phyloP scores from a whole-genome alignment of 2,888 invertebrate species.

The Xanthorhoe spadicearia region DNA sequence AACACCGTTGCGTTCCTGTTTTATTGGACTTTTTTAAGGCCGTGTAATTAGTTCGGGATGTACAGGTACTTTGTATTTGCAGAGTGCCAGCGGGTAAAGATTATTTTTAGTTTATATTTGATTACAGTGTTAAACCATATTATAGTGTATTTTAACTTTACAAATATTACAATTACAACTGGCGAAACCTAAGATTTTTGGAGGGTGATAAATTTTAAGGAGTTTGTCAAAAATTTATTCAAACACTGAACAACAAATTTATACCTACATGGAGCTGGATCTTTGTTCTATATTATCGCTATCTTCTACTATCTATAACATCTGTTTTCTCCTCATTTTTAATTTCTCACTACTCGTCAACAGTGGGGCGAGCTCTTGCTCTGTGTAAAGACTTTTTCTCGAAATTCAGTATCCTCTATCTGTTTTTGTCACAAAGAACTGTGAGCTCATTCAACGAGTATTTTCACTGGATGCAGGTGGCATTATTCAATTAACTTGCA shows the following conservation, averaged over 20 bases:
- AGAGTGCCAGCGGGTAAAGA: slow-evolving; percentile 2
- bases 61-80: slow-evolving; percentile 13
- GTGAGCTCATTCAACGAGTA: neutral
- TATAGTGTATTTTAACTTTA: too few species aligned
- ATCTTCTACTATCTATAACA: too few species aligned
- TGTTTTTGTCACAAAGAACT: slow-evolving; percentile 5
- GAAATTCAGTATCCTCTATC: slow-evolving; percentile 12
- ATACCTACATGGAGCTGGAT: too few species aligned
- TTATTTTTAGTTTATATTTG: too few species aligned
- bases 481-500: neutral
- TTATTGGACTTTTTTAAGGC: slow-evolving; percentile 37
- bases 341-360: neutral
- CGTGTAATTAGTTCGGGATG: slow-evolving; percentile 34
- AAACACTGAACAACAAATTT: too few species aligned
- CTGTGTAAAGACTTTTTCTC: slow-evolving; percentile 10
- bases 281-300: too few species aligned
- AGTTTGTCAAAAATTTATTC: too few species aligned
- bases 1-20: slow-evolving; percentile 35
- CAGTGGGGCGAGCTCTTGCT: neutral
- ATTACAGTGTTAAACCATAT: too few species aligned
- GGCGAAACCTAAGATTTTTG: too few species aligned
- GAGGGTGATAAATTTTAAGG: too few species aligned
- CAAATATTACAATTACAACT: too few species aligned
- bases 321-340: neutral
- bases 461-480: neutral